These are phyloP conservation scores for Gastracanthus pulcherrimus DNA, from an alignment of 2,888 invertebrate genomes.

Conservation along the genomic window DNA sequence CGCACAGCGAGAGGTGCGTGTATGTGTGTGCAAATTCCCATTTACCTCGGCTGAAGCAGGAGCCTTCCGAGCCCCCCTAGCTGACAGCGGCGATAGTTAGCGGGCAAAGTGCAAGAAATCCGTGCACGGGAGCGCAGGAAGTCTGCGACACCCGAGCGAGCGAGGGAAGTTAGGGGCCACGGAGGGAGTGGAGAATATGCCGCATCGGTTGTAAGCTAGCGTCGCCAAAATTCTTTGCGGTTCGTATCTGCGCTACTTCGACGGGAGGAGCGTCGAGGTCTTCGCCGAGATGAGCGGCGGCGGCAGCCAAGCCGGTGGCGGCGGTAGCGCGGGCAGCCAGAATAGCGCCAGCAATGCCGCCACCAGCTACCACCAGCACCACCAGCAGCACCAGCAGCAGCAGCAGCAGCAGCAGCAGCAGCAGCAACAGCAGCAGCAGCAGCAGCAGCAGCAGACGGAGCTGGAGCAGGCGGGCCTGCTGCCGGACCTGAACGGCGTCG, in stretches of 20 bases:
- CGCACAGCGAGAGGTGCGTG: too few relatives aligned
- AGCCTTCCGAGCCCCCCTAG: too few relatives aligned
- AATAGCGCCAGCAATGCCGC: slow-evolving; percentile 67
- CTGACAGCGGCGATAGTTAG: too few relatives aligned
- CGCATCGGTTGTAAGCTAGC: slow-evolving; percentile 62
- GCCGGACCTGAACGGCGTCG: slow-evolving; percentile 87
- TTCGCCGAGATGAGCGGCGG: slow-evolving; percentile 76
- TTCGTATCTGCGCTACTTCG: slow-evolving; percentile 74
- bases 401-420: slow-evolving; percentile 85
- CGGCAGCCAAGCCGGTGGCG: slow-evolving; percentile 64
- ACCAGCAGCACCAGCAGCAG: slow-evolving; percentile 83
- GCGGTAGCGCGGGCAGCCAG: slow-evolving; percentile 63
- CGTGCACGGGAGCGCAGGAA: too few relatives aligned
- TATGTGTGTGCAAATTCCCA: too few relatives aligned
- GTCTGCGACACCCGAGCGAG: background rate
- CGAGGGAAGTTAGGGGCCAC: background rate
- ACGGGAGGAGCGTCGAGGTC: slow-evolving; percentile 68
- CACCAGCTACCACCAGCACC: slow-evolving; percentile 80
- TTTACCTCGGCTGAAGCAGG: too few relatives aligned
- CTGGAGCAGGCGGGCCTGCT: slow-evolving; percentile 82
- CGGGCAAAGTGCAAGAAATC: too few relatives aligned
- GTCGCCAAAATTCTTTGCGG: slow-evolving; percentile 71
- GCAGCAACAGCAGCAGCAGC: slow-evolving; percentile 83
- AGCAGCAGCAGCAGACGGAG: slow-evolving; percentile 80
- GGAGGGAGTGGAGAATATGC: slow-evolving; percentile 59